phyloP scores from a whole-genome alignment of 2,113 vertebrate genomes.

The Lycocorax pyrrhopterus region DNA sequence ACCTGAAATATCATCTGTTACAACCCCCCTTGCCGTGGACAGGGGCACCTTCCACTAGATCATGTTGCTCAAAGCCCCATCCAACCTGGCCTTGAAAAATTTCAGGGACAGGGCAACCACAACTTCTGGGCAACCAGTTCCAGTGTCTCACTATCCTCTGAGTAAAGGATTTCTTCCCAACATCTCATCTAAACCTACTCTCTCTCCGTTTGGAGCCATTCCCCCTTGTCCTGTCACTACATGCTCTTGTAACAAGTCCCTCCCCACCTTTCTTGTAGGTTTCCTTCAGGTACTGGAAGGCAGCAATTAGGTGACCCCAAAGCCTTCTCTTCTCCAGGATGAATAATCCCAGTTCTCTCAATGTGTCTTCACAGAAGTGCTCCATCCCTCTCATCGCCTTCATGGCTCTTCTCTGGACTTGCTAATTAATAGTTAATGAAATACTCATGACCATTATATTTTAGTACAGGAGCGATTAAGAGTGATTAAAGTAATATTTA shows the following conservation, averaged over 20 bases:
- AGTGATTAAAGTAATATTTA: not conserved
- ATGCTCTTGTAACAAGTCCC: too few relatives aligned
- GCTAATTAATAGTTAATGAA: not conserved
- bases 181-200: not conserved
- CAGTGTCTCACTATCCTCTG: not conserved
- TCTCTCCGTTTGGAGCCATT: not conserved
- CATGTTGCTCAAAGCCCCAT: not conserved
- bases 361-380: not conserved
- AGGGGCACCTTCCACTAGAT: not conserved
- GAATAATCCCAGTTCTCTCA: not conserved
- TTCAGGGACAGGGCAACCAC: not conserved
- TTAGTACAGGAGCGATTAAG: not conserved
- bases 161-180: not conserved
- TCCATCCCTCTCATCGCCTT: not conserved
- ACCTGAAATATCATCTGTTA: not conserved
- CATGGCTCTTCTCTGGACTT: not conserved
- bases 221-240: not conserved
- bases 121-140: not conserved
- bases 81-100: not conserved
- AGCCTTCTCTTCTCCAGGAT: not conserved
- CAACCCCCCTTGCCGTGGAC: not conserved
- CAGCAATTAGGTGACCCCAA: not conserved
- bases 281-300: not conserved
- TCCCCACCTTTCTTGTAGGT: not conserved
- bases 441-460: not conserved